Evolutionary conservation across 1,140 invertebrate species (phyloP).

Genomic region (Drosophila chauvacae): DNA sequence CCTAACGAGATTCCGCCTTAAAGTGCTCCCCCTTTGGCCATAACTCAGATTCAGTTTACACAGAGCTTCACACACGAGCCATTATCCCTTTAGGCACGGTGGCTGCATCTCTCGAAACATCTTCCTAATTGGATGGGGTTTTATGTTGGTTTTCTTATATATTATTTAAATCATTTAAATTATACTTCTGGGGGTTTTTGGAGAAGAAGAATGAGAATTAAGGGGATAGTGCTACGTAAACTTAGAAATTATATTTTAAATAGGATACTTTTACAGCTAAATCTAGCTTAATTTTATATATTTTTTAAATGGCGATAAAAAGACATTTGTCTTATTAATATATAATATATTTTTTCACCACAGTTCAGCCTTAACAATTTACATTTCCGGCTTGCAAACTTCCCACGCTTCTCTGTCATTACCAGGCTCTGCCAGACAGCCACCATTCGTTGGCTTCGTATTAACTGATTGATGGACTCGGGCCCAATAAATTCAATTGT

Average conservation of each 20-base stretch:
- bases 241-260: background rate
- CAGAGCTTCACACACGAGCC: constrained; percentile 13
- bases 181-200: background rate
- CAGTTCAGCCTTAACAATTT: constrained; percentile 10
- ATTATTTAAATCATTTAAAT: constrained; percentile 15
- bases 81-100: constrained; percentile 27
- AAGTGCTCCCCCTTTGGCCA: constrained; percentile 34
- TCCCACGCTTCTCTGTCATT: constrained; percentile 57
- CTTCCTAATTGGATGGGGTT: constrained; percentile 31
- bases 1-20: constrained; percentile 22
- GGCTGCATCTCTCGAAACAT: constrained; percentile 4
- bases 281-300: background rate
- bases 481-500: constrained; percentile 79
- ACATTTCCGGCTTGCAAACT: constrained; percentile 17
- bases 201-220: no score
- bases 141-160: constrained; percentile 1
- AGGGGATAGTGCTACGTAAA: background rate
- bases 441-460: constrained; percentile 52
- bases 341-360: background rate
- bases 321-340: background rate
- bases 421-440: constrained; percentile 29
- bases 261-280: background rate
- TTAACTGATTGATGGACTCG: constrained; percentile 78
- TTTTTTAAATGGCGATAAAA: background rate
- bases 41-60: constrained; percentile 51